Base-by-base conservation (phyloP, 2,888 invertebrate genomes). In the Xanthorhoe spadicearia region DNA sequence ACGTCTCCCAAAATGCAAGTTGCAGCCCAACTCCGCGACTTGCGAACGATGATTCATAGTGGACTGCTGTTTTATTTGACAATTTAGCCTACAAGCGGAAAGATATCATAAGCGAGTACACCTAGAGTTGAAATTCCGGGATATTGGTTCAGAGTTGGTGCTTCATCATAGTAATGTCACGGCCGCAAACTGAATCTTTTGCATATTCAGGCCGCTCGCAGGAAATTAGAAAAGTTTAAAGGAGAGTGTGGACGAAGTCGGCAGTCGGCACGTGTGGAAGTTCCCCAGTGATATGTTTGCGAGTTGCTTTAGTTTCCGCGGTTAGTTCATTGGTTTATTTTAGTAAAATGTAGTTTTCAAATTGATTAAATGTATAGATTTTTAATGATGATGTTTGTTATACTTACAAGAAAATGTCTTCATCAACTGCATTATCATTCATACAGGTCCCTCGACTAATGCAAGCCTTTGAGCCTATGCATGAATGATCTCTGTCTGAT, bases 161-260 rank as follows among this genome's bases (percentile, higher is more conserved):
- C 63, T 66, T 28, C 46, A 62, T 66, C 55, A 57, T 52, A 52
- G 13, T 18, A 56, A 50, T 46, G 64, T 60, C 64, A 54, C 64
- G 53, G 32, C 49, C 53, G 58, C 62, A 23, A 67, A 67, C 66
- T 60, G 55, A 59, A 67, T 63, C 63, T 67, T 66, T 59, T 56
- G 59, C 63, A 67, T 56, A 56, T 58, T 66, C 59, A 43, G 55
- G 35, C 43, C 15, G 60, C 23, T 46, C 58, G 56, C 62, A 66
- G 66, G 63, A 67, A 67, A 67, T 67, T 67, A 56, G 63, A 63
- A 63, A 67, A 67, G 55, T 67, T 66, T 43, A 51, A 50, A 54
- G 59, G 54, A 53, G 32, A 15, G 38, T 17, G 59, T 28, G 8
- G 46, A 28, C n/a, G 23, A 28, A 43, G 32, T 38, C 18, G 38